These are phyloP conservation scores for Gallirallus australis DNA, from an alignment of 2,797 vertebrate species.

Conservation along the genomic window DNA sequence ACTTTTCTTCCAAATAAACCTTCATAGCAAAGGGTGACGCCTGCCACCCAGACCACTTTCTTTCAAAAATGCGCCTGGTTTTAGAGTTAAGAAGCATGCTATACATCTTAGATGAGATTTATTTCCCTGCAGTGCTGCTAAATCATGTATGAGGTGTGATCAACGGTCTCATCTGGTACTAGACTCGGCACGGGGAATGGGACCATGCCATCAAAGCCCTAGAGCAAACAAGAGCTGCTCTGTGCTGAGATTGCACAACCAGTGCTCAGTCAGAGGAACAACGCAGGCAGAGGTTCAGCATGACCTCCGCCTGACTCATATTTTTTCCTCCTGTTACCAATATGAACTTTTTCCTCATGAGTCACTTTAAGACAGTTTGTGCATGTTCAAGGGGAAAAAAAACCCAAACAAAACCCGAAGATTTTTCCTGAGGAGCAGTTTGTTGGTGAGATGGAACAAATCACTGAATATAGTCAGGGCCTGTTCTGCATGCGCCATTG, in stretches of 20 bases:
- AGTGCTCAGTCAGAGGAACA: neutral
- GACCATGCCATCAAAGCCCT: neutral
- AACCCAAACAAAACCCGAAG: neutral
- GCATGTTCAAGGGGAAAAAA: neutral
- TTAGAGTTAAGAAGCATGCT: neutral
- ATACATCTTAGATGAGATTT: neutral
- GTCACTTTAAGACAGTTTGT: constrained; percentile 54
- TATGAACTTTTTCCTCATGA: constrained; percentile 68
- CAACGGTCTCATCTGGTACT: neutral
- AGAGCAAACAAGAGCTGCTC: constrained; percentile 8
- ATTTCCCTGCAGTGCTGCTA: neutral
- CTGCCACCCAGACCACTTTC: neutral
- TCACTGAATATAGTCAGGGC: neutral
- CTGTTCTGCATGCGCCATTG: neutral
- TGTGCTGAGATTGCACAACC: constrained; percentile 40
- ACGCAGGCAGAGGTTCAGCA: constrained; percentile 35
- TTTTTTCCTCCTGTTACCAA: constrained; percentile 61
- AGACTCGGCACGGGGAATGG: accelerated
- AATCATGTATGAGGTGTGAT: neutral
- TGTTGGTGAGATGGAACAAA: constrained; percentile 2
- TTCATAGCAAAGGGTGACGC: neutral
- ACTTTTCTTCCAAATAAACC: neutral
- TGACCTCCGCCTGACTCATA: constrained; percentile 66
- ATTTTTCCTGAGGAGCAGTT: constrained; percentile 48
- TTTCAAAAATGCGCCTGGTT: accelerated